Base-by-base conservation (phyloP, 2,797 vertebrate species). In the Poeciliopsis presidionis region DNA sequence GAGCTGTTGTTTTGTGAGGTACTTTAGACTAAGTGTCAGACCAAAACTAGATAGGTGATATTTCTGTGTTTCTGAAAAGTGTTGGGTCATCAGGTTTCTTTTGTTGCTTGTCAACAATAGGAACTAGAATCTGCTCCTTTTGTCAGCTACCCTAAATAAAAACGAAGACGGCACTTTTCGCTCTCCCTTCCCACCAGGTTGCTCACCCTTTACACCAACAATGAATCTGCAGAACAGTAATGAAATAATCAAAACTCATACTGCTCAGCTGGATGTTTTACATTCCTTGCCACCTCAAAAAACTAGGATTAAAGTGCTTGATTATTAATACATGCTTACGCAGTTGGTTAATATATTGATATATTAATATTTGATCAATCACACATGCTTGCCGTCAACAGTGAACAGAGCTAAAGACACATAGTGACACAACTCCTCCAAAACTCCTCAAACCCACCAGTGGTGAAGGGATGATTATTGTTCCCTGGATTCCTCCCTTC, bases 401-500 rank as follows among this genome's bases (percentile, higher is more conserved):
- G 46, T 51, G 53, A 14, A n/a, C 49, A 36, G n/a, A 28, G 73
- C 46, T 77, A 25, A 72, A 69, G 11, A 41, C n/a, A 36, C n/a
- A 22, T 51, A 77, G 25, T 18, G n/a, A 61, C 77, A 75, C 46
- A 53, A 36, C 55, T 77, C 74, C 67, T 77, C 53, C 6, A 78
- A 39, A 88, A 63, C 77, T 79, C 63, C 59, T 88, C 39, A 83
- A 85, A 91, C 89, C 78, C 81, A 94, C 93, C 90, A 92, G 86
- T 75, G 86, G 88, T 89, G 87, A 89, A 85, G 92, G 84, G 90
- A 93, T 85, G 84, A 94, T 85, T 75, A 87, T 76, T 74, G 91
- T 78, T 73, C 87, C 91, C 88, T 89, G 93, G 94, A 93, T 77
- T 84, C 92, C 91, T 86, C 82, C 92, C 70, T 75, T 93, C 75